Percentiles rank a stretch among this genome's conserved stretches.
Conservation (phyloP, 2,888 invertebrate species). For the Taenaris catops region DNA sequence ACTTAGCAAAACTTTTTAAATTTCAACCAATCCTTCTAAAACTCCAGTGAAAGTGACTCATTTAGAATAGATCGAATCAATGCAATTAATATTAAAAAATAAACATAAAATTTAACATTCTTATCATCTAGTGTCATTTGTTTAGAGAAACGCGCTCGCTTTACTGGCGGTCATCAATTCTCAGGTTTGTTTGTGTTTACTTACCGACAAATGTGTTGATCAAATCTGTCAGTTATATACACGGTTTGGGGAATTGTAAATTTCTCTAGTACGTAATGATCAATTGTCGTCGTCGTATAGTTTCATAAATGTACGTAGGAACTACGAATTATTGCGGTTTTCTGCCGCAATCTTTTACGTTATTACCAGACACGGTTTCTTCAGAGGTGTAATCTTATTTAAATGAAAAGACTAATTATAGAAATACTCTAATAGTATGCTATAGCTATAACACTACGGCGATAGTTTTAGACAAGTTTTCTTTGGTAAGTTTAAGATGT, state of each 20-base stretch:
- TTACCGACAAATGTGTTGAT: slow-evolving; percentile 17
- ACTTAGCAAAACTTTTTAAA: slow-evolving; percentile 51
- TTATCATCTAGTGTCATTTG: slow-evolving; percentile 46
- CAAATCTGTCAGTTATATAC: slow-evolving; percentile 8
- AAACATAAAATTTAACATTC: slow-evolving; percentile 34
- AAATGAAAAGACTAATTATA: too few species aligned
- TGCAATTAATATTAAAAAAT: slow-evolving; percentile 16
- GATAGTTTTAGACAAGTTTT: too few species aligned
- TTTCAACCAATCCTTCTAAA: slow-evolving; percentile 18
- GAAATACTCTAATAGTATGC: too few species aligned
- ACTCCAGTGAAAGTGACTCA: slow-evolving; percentile 37
- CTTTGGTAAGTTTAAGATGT: too few species aligned
- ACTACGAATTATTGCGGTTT: slow-evolving; percentile 46
- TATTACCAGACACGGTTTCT: slow-evolving; percentile 1
- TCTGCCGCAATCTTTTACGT: slow-evolving; percentile 35
- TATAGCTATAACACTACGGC: too few species aligned
- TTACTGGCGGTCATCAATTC: slow-evolving; percentile 48
- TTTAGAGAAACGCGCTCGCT: slow-evolving; percentile 50
- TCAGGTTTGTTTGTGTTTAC: slow-evolving; percentile 55
- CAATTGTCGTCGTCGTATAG: slow-evolving; percentile 5
- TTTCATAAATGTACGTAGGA: slow-evolving; percentile 27
- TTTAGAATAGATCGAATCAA: slow-evolving; percentile 26
- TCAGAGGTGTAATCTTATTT: slow-evolving; percentile 7
- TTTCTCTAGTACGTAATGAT: slow-evolving; percentile 16
- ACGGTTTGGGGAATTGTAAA: slow-evolving; percentile 15